Conservation (phyloP, 2,113 vertebrate species). For the Aythya baeri region DNA sequence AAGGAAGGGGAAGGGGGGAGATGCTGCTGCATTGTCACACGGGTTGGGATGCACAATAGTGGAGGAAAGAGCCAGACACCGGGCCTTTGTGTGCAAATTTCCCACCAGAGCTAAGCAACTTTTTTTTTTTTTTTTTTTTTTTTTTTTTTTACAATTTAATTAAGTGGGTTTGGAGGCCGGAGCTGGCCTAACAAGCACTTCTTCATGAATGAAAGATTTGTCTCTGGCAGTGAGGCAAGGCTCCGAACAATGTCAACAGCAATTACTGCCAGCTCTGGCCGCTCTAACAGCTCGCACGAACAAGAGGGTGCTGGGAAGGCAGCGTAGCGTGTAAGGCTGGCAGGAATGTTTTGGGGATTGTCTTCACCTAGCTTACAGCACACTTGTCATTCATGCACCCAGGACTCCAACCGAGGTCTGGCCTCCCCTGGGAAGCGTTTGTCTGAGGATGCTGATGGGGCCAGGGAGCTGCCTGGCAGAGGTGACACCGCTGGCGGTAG, state of each 20-base stretch:
- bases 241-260: slow-evolving; percentile 91
- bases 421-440: slow-evolving; percentile 13
- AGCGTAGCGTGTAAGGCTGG: not conserved
- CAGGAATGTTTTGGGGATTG: not conserved
- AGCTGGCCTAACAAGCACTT: slow-evolving; percentile 89
- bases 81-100: slow-evolving; percentile 99
- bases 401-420: not conserved
- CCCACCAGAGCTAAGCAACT: slow-evolving; percentile 86
- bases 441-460: slow-evolving; percentile 10
- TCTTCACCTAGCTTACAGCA: slow-evolving; percentile 40
- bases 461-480: not conserved
- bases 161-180: slow-evolving; percentile 89
- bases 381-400: slow-evolving; percentile 11
- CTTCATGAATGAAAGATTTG: slow-evolving; percentile 96
- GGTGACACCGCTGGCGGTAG: not conserved
- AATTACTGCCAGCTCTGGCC: slow-evolving; percentile 84
- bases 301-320: slow-evolving; percentile 60
- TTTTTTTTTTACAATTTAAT: slow-evolving; percentile 86
- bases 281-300: slow-evolving; percentile 72
- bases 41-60: slow-evolving; percentile 18
- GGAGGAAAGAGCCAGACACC: slow-evolving; percentile 76
- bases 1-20: slow-evolving; percentile 25
- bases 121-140: slow-evolving; percentile 69
- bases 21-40: slow-evolving; percentile 60
- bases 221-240: slow-evolving; percentile 85